These are phyloP conservation scores for Accipiter virgatus DNA, from an alignment of 2,113 vertebrate species.

Conservation along the genomic window DNA sequence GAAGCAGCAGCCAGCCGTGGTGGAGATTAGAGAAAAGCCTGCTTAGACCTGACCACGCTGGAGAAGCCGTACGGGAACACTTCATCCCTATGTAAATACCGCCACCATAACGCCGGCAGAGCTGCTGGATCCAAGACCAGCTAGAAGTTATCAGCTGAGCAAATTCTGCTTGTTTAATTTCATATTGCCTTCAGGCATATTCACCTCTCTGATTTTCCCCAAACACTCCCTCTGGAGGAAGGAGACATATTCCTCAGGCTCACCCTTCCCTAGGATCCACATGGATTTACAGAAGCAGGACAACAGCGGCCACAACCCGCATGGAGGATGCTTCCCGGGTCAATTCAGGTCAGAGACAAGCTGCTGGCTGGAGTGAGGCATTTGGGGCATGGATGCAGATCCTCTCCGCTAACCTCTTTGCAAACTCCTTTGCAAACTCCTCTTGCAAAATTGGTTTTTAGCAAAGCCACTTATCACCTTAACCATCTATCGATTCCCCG, in stretches of 20 bases:
- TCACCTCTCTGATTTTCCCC: background rate
- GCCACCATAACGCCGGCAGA: background rate
- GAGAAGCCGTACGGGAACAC: background rate
- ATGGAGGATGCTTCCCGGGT: background rate
- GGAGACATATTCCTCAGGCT: background rate
- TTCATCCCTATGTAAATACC: background rate
- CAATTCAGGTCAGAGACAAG: background rate
- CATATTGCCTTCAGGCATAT: background rate
- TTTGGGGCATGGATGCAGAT: background rate
- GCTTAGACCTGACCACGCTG: accelerated
- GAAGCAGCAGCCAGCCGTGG: background rate
- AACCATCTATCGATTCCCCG: conserved; percentile 33
- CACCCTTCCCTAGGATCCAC: background rate
- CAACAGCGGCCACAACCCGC: accelerated
- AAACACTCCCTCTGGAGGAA: background rate
- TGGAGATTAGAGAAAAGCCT: background rate
- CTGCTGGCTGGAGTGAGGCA: accelerated
- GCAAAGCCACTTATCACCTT: conserved; percentile 56
- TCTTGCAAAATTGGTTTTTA: conserved; percentile 41
- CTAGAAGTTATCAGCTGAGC: background rate
- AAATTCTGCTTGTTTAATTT: background rate
- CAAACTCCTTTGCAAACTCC: conserved; percentile 29
- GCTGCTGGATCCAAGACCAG: accelerated
- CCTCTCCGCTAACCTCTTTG: background rate
- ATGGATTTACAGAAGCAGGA: background rate